A percentile compares a stretch with the other conserved stretches of the same genome.
phyloP scores from a whole-genome alignment of 2,888 invertebrate species.

The Rhagonycha fulva region DNA sequence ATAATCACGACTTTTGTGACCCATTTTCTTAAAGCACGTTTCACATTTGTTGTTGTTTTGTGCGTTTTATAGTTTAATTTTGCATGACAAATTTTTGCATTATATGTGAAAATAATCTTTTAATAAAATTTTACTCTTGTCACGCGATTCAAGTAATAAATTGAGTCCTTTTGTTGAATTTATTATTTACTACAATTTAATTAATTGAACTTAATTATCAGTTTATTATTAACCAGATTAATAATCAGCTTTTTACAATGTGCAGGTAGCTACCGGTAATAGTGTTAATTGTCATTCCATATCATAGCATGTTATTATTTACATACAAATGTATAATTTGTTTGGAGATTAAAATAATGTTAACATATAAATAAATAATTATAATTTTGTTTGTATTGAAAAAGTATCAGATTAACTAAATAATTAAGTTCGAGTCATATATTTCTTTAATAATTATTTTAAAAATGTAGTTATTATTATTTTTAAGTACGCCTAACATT shows the following conservation, averaged over 20 bases:
- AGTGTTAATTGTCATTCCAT: neutral
- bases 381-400: neutral
- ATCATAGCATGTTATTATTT: neutral
- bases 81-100: neutral
- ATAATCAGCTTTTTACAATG: neutral
- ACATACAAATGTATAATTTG: neutral
- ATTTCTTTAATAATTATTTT: neutral
- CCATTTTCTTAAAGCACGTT: slow-evolving; percentile 39
- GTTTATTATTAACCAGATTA: neutral
- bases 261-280: neutral
- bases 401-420: neutral
- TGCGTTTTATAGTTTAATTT: neutral
- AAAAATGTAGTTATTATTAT: neutral
- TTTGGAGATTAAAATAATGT: neutral
- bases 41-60: neutral
- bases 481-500: neutral
- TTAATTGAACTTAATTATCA: neutral
- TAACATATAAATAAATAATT: neutral
- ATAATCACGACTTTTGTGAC: slow-evolving; percentile 46
- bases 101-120: neutral
- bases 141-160: neutral
- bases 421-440: neutral
- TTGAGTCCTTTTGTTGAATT: neutral
- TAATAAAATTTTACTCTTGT: neutral
- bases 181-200: neutral